Percentiles rank a stretch among this genome's conserved stretches.
Conservation (phyloP, 2,888 invertebrate species). For the Eristalis tenax region DNA sequence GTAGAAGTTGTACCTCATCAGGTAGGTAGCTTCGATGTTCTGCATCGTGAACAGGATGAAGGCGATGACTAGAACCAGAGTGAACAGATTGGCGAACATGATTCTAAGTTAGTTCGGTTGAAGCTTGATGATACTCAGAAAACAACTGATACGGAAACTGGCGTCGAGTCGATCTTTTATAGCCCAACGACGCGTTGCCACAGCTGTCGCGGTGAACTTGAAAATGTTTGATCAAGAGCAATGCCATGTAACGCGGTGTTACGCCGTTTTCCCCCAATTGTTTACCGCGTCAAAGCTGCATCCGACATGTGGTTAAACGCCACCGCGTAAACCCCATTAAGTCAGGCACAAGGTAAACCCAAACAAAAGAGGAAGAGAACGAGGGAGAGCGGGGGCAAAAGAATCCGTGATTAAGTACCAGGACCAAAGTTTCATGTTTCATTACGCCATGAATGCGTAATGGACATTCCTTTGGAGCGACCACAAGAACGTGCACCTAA, state of each 20-base stretch:
- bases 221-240: neutral
- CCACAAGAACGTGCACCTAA: slow-evolving; percentile 36
- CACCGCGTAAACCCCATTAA: neutral
- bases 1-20: neutral
- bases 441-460: slow-evolving; percentile 51
- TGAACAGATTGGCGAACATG: neutral
- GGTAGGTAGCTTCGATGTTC: neutral
- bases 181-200: neutral
- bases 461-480: slow-evolving; percentile 14
- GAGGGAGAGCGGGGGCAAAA: neutral
- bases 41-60: slow-evolving; percentile 1
- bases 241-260: neutral
- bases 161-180: neutral
- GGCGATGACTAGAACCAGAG: neutral
- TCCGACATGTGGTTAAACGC: neutral
- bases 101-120: neutral
- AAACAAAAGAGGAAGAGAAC: neutral
- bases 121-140: neutral
- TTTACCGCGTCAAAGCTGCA: neutral
- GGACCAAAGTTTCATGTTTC: slow-evolving; percentile 50
- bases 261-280: neutral
- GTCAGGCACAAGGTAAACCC: neutral
- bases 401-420: slow-evolving; percentile 28
- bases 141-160: neutral
- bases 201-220: neutral